Percentiles rank a stretch among this genome's conserved stretches.
Evolutionary conservation across 2,797 vertebrate genomes (phyloP).

Genomic region (Channa striata): DNA sequence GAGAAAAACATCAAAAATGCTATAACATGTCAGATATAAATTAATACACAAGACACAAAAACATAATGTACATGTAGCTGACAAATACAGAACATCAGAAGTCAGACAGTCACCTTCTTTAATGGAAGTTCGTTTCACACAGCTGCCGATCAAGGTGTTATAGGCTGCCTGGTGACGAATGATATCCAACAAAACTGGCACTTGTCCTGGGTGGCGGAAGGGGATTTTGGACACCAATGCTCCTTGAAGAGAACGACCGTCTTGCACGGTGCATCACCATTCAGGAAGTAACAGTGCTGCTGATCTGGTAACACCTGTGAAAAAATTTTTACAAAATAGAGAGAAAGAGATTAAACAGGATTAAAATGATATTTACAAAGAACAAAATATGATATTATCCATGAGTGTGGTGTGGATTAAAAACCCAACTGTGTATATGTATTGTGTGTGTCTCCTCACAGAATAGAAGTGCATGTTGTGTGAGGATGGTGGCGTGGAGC

Average conservation of each 20-base stretch:
- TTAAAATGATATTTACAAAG: neutral
- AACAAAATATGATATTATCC: neutral
- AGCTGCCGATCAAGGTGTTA: constrained; percentile 96
- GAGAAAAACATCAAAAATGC: constrained; percentile 12
- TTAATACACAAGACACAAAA: neutral
- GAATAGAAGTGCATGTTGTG: constrained; percentile 96
- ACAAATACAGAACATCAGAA: neutral
- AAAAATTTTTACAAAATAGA: constrained; percentile 8
- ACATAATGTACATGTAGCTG: neutral
- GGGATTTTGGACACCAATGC: constrained; percentile 93
- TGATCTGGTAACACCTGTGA: constrained; percentile 94
- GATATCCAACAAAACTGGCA: constrained; percentile 92
- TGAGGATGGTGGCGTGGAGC: constrained; percentile 51
- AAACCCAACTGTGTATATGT: neutral
- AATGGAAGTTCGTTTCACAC: constrained; percentile 93
- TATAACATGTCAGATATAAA: neutral
- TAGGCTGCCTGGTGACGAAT: constrained; percentile 96
- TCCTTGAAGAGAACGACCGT: constrained; percentile 93
- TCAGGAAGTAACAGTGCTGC: constrained; percentile 98
- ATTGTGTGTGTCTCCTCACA: constrained; percentile 81
- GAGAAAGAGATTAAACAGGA: no score
- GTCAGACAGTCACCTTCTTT: constrained; percentile 88
- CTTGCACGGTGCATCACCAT: constrained; percentile 96
- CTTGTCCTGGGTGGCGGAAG: constrained; percentile 95
- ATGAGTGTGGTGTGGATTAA: neutral